A percentile compares a stretch with the other conserved stretches of the same genome.
These are phyloP conservation scores for Halictus quadricinctus DNA, from an alignment of 2,888 invertebrate species.

Conservation along the genomic window DNA sequence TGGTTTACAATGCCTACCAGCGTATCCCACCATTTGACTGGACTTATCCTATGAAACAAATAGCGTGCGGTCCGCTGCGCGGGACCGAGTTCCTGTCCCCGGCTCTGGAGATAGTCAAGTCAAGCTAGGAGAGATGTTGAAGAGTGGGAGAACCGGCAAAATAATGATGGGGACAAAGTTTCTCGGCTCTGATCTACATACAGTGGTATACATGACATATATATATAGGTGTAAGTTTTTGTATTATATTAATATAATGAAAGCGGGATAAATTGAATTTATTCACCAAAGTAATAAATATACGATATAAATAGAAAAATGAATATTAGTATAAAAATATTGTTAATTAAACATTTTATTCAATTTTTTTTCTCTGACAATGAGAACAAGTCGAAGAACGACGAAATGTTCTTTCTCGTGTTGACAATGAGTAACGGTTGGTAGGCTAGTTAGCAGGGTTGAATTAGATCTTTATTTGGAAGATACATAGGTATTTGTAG, in stretches of 20 bases:
- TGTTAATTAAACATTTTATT: conserved; percentile 60
- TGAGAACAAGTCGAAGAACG: conserved; percentile 68
- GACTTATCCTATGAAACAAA: too few relatives aligned
- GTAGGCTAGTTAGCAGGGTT: conserved; percentile 70
- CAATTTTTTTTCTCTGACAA: conserved; percentile 66
- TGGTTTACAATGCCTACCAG: too few relatives aligned
- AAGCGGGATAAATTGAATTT: not conserved
- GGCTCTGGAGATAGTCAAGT: too few relatives aligned
- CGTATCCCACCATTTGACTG: too few relatives aligned
- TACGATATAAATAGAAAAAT: conserved; percentile 15
- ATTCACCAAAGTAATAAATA: not conserved
- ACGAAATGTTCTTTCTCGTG: conserved; percentile 51
- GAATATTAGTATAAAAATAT: conserved; percentile 6
- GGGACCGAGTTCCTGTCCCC: too few relatives aligned
- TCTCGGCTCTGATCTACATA: too few relatives aligned
- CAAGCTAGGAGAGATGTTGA: too few relatives aligned
- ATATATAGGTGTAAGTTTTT: too few relatives aligned
- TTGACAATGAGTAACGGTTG: conserved; percentile 64
- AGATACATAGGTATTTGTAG: conserved; percentile 78
- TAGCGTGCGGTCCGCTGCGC: too few relatives aligned
- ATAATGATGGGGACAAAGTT: too few relatives aligned
- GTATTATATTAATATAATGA: not conserved
- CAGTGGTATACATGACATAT: too few relatives aligned
- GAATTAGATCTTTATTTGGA: conserved; percentile 79
- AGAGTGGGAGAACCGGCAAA: too few relatives aligned